Evolutionary conservation across 2,888 invertebrate genomes (phyloP).

Genomic region (Agrotis exclamationis): DNA sequence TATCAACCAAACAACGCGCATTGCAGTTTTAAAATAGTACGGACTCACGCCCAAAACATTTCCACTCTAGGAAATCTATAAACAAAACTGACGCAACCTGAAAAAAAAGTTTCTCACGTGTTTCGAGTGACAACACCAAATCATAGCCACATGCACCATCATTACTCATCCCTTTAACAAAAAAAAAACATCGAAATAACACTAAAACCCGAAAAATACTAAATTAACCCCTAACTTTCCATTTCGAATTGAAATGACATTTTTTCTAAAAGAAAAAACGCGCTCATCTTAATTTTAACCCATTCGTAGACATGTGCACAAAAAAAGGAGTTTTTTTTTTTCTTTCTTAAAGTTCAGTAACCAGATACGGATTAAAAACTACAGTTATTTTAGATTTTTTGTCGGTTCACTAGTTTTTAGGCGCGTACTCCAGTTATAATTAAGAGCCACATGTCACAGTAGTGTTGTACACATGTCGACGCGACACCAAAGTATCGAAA

Average conservation of each 20-base stretch:
- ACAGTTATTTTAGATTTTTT: constrained; percentile 87
- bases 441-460: constrained; percentile 87
- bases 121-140: constrained; percentile 81
- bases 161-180: constrained; percentile 83
- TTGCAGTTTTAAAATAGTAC: constrained; percentile 14
- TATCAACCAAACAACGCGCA: constrained; percentile 6
- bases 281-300: constrained; percentile 84
- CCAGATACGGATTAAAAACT: constrained; percentile 87
- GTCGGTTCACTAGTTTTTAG: constrained; percentile 85
- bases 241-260: constrained; percentile 88
- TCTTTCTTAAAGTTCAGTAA: constrained; percentile 83
- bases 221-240: constrained; percentile 88
- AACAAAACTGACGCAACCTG: constrained; percentile 58
- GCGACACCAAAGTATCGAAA: background rate
- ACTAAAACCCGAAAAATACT: constrained; percentile 80
- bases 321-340: constrained; percentile 76
- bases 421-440: constrained; percentile 87
- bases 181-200: constrained; percentile 73
- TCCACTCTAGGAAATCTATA: constrained; percentile 67
- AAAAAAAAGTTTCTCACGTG: constrained; percentile 82
- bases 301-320: constrained; percentile 84
- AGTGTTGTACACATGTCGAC: constrained; percentile 68
- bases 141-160: constrained; percentile 82
- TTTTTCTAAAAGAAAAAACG: constrained; percentile 73
- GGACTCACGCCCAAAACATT: constrained; percentile 55